Conservation (phyloP, 1,140 invertebrate genomes). For the Zaprionus tsacasi region DNA sequence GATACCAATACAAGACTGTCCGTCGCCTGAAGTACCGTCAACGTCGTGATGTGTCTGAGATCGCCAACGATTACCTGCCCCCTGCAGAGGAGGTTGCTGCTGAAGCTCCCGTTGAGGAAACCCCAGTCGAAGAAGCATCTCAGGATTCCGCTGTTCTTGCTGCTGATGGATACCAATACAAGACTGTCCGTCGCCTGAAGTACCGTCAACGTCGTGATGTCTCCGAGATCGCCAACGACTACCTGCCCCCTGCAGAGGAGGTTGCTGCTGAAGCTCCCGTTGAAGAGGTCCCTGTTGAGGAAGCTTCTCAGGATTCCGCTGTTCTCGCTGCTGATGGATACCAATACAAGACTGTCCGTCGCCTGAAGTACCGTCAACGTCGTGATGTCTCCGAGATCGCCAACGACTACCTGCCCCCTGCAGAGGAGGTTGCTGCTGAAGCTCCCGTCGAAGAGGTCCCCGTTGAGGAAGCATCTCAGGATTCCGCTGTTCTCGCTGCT, state of each 20-base stretch:
- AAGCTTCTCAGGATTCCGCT: conserved; percentile 47
- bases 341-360: conserved; percentile 65
- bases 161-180: conserved; percentile 62
- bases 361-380: conserved; percentile 62
- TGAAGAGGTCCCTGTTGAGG: conserved; percentile 41
- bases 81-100: conserved; percentile 46
- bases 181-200: conserved; percentile 62
- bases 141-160: conserved; percentile 56
- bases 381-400: conserved; percentile 67
- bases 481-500: conserved; percentile 40
- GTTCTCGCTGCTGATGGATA: conserved; percentile 62
- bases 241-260: conserved; percentile 61
- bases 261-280: conserved; percentile 29
- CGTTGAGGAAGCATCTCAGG: conserved; percentile 29
- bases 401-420: conserved; percentile 58
- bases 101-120: conserved; percentile 39
- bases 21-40: conserved; percentile 61
- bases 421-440: conserved; percentile 47
- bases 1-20: conserved; percentile 66
- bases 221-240: conserved; percentile 57
- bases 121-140: conserved; percentile 34
- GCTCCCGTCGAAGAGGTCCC: conserved; percentile 40
- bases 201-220: conserved; percentile 66
- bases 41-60: conserved; percentile 67
- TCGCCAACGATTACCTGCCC: conserved; percentile 64